phyloP scores from a whole-genome alignment of 1,140 invertebrate species.

The Daktulosphaira vitifoliae region DNA sequence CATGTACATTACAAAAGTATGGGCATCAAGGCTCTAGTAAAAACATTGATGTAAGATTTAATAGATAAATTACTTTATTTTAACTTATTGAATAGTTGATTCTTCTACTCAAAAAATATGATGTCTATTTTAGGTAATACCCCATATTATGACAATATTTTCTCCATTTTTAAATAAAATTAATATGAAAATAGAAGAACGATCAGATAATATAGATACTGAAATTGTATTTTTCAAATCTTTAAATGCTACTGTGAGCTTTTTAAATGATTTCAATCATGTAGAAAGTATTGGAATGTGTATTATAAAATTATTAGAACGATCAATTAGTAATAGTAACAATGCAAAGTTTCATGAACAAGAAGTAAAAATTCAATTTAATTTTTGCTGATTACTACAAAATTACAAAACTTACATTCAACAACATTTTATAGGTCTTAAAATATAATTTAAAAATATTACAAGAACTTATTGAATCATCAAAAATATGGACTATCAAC shows the following conservation, averaged over 20 bases:
- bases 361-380: conserved; percentile 1
- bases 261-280: conserved; percentile 10
- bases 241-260: background rate
- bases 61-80: too few relatives aligned
- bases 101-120: too few relatives aligned
- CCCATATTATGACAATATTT: background rate
- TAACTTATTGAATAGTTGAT: too few relatives aligned
- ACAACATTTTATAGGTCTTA: conserved; percentile 1
- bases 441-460: conserved; percentile 21
- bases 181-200: background rate
- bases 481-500: conserved; percentile 17
- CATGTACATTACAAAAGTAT: conserved; percentile 1
- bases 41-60: conserved; percentile 1
- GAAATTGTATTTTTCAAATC: background rate
- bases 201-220: background rate
- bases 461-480: conserved; percentile 7
- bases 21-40: background rate
- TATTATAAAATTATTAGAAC: conserved; percentile 11
- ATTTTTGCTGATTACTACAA: too few relatives aligned
- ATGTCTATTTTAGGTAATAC: background rate
- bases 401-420: too few relatives aligned
- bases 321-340: background rate
- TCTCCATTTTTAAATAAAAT: conserved; percentile 2
- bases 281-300: background rate
- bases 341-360: background rate